phyloP scores from a whole-genome alignment of 1,140 invertebrate genomes.

The Sitodiplosis mosellana region DNA sequence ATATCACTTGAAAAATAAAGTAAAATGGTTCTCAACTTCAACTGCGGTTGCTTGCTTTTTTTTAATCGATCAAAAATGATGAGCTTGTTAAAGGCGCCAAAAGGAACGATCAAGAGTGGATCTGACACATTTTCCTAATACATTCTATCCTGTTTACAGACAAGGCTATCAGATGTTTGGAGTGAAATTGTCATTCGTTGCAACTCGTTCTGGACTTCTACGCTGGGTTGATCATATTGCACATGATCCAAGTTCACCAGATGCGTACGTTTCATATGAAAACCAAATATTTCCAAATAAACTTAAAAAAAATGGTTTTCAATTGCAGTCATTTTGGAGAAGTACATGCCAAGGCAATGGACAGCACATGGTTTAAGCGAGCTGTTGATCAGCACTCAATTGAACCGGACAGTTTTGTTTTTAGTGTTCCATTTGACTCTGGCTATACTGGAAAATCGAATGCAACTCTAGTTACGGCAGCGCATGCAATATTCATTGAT shows the following conservation, averaged over 20 bases:
- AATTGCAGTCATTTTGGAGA: conserved; percentile 60
- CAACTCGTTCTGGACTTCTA: conserved; percentile 71
- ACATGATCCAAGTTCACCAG: conserved; percentile 31
- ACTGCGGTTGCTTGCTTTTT: too few species aligned
- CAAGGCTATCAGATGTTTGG: conserved; percentile 72
- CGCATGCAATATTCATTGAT: conserved; percentile 77
- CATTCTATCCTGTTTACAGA: conserved; percentile 38
- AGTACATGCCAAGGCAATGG: conserved; percentile 60
- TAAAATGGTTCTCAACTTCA: too few species aligned
- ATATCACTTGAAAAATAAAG: too few species aligned
- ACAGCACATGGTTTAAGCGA: conserved; percentile 80
- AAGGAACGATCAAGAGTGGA: too few species aligned
- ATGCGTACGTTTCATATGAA: conserved; percentile 35
- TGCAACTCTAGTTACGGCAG: conserved; percentile 61
- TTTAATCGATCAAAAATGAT: too few species aligned
- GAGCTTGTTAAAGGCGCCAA: too few species aligned
- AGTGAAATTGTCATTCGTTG: conserved; percentile 66
- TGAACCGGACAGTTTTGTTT: conserved; percentile 78
- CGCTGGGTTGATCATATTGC: conserved; percentile 59
- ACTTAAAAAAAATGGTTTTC: conserved; percentile 6
- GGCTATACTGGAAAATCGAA: conserved; percentile 36
- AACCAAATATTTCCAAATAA: conserved; percentile 5
- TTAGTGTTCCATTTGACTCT: conserved; percentile 74
- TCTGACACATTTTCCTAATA: too few species aligned
- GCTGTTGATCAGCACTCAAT: conserved; percentile 77